Evolutionary conservation across 2,888 invertebrate genomes (phyloP), one percentile per base, ranked within the genome.

Genomic region (Caenorhabditis macrosperma): DNA sequence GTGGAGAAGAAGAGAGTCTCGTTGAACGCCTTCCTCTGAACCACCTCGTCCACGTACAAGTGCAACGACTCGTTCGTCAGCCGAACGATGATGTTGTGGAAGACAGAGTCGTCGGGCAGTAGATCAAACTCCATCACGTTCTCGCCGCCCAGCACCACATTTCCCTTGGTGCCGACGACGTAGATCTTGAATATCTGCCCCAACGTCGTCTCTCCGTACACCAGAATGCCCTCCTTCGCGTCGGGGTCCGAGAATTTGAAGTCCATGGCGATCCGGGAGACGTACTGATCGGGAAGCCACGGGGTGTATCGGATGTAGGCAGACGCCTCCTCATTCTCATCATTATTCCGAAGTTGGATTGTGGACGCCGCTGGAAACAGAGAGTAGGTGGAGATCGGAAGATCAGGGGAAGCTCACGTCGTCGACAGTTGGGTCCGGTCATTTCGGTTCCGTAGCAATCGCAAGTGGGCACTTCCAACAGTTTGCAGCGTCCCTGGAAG

Each of bases 391-490:
- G 26, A 5, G 38, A 15, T 57, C 20, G n/a, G n/a, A 1, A 24
- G 17, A 44, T 1, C 20, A n/a, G n/a, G n/a, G n/a, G 35, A 6
- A 15, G 26, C 76, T 68, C n/a, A 85, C 85, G 74, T 52, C 55
- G 50, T 57, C 78, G 69, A 67, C 86, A 86, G 54, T 82, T 86
- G 15, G 83, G 82, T 22, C 86, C 86, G 4, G 85, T 66, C 54
- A 72, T 77, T 24, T 77, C 82, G 0, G 86, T 86, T 4, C 63
- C 66, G 60, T 75, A 86, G 50, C 86, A 86, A 55, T 86, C 85
- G 59, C 86, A 86, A 4, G 79, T 76, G 12, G 85, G 69, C 9
- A 84, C 82, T 68, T 85, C 83, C 33, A 83, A 46, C 12, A 78
- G 60, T 10, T 78, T 50, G 52, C 86, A 86, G 0, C 46, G 52